phyloP scores from a whole-genome alignment of 2,113 vertebrate genomes.

The Etia nguti region DNA sequence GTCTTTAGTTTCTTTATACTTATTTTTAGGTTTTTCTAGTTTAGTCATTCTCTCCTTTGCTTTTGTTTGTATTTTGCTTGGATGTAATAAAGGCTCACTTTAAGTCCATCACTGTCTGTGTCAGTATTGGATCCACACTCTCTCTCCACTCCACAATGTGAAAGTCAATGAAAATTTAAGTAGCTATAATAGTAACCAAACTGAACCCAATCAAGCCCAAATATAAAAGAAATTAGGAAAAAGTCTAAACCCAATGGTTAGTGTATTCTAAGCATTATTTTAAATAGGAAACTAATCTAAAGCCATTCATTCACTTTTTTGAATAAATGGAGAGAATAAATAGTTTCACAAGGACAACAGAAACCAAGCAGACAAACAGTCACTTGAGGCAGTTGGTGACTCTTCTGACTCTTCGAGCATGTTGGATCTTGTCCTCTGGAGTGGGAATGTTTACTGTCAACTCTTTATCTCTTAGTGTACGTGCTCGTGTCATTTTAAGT shows the following conservation, averaged over 20 bases:
- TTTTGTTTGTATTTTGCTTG: neutral
- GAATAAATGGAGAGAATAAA: neutral
- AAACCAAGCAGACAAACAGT: neutral
- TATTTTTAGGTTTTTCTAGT: neutral
- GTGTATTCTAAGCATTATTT: neutral
- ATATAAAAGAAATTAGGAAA: neutral
- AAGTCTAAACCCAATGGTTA: neutral
- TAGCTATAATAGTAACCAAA: neutral
- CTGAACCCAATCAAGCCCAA: neutral
- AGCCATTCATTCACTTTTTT: neutral
- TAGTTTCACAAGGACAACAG: neutral
- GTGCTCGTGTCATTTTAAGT: neutral
- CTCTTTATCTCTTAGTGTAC: neutral
- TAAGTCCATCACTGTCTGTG: neutral
- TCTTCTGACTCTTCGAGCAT: neutral
- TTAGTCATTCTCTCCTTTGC: neutral
- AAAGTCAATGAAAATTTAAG: neutral
- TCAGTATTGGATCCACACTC: neutral
- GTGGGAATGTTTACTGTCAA: constrained; percentile 8
- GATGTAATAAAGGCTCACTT: neutral
- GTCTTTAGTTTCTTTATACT: neutral
- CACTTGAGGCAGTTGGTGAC: neutral
- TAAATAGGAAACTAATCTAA: neutral
- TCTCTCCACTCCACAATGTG: neutral
- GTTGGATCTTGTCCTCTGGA: constrained; percentile 22